Evolutionary conservation across 2,888 invertebrate genomes (phyloP).

Genomic region (Melangyna quadrimaculata): DNA sequence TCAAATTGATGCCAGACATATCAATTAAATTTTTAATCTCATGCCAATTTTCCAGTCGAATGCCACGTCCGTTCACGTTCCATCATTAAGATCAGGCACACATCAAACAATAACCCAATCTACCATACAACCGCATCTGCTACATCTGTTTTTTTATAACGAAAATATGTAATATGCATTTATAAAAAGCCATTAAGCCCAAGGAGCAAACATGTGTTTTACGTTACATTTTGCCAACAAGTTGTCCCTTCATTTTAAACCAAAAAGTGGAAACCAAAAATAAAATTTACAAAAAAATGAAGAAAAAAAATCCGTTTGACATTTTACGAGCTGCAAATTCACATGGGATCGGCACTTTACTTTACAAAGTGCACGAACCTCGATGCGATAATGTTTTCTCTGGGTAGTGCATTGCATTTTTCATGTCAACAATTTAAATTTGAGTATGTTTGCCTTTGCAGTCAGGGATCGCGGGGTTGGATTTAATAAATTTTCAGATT

Average conservation of each 20-base stretch:
- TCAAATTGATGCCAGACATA: slow-evolving; percentile 55
- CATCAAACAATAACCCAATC: slow-evolving; percentile 23
- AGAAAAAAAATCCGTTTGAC: slow-evolving; percentile 47
- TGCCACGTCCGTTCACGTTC: slow-evolving; percentile 46
- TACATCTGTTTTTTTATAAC: slow-evolving; percentile 27
- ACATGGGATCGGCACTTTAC: slow-evolving; percentile 11
- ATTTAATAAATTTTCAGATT: slow-evolving; percentile 4
- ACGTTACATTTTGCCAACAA: slow-evolving; percentile 54
- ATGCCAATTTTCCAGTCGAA: slow-evolving; percentile 65
- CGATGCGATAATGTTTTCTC: slow-evolving; percentile 19
- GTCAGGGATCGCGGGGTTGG: not conserved
- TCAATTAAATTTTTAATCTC: slow-evolving; percentile 65
- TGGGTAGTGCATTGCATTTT: not conserved
- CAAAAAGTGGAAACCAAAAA: not conserved
- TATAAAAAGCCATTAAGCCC: slow-evolving; percentile 30
- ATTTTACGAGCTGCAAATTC: slow-evolving; percentile 57
- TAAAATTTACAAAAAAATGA: slow-evolving; percentile 11
- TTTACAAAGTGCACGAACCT: slow-evolving; percentile 29
- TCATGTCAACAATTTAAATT: slow-evolving; percentile 5
- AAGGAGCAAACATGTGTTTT: slow-evolving; percentile 46
- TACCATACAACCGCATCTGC: slow-evolving; percentile 51
- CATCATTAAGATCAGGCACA: slow-evolving; percentile 25
- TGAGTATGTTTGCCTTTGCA: not conserved
- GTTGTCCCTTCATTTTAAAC: slow-evolving; percentile 5
- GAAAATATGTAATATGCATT: not conserved